Conservation (phyloP, 92 coral and sea anemone genomes). For the Parazoanthus swiftii region DNA sequence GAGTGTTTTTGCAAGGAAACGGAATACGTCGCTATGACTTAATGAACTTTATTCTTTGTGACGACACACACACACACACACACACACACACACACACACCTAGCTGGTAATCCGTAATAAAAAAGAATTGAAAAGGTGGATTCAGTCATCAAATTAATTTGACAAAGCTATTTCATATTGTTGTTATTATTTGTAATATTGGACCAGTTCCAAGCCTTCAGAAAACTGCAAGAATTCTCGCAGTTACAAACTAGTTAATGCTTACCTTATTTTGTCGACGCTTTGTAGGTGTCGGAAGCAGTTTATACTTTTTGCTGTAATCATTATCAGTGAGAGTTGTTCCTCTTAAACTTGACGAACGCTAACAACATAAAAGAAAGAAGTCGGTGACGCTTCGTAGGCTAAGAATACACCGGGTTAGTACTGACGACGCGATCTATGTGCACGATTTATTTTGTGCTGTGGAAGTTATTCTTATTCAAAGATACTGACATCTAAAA, state of each 20-base stretch:
- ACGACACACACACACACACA: background rate
- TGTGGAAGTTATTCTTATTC: background rate
- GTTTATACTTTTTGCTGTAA: slow-evolving; percentile 77
- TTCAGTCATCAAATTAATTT: too few relatives aligned
- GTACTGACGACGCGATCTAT: background rate
- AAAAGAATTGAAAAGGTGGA: background rate
- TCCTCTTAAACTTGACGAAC: slow-evolving; percentile 38
- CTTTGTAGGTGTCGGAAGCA: slow-evolving; percentile 79
- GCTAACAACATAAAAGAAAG: background rate
- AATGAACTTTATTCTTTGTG: background rate
- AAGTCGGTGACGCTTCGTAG: background rate
- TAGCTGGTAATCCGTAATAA: background rate
- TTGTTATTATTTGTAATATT: slow-evolving; percentile 3
- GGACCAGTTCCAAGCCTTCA: background rate
- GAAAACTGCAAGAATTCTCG: background rate
- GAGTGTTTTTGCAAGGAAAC: background rate
- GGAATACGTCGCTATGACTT: background rate
- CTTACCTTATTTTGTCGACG: slow-evolving; percentile 83
- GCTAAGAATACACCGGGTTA: slow-evolving; percentile 23
- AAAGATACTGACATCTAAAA: background rate
- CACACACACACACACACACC: background rate
- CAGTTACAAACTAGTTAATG: background rate
- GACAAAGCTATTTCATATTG: background rate
- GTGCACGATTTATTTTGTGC: background rate
- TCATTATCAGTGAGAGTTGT: slow-evolving; percentile 52